Conservation (phyloP, 2,113 vertebrate species). For the Calyptomena viridis region DNA sequence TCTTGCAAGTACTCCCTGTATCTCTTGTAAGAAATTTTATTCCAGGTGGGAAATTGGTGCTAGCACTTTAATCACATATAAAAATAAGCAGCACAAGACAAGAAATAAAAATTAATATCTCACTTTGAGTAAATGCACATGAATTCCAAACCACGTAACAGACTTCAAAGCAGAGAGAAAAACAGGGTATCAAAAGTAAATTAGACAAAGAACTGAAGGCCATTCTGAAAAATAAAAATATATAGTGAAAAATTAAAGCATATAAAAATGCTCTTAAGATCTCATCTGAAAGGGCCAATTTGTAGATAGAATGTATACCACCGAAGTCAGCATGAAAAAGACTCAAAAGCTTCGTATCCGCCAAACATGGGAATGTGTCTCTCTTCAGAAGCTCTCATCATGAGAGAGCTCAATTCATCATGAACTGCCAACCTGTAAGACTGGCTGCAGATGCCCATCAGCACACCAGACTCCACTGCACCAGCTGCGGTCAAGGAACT, state of each 20-base stretch:
- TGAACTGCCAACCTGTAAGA: not conserved
- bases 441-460: not conserved
- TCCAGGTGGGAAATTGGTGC: not conserved
- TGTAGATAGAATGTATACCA: not conserved
- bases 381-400: not conserved
- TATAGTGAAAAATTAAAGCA: not conserved
- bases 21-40: not conserved
- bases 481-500: not conserved
- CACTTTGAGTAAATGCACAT: not conserved
- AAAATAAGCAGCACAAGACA: not conserved
- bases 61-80: not conserved
- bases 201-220: not conserved
- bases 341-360: not conserved
- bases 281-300: not conserved
- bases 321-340: not conserved
- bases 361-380: not conserved
- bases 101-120: not conserved
- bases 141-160: not conserved
- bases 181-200: not conserved
- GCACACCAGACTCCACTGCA: not conserved
- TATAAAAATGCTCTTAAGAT: not conserved
- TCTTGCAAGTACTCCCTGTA: not conserved
- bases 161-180: constrained; percentile 10
- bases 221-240: constrained; percentile 29
- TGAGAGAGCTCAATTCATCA: not conserved